Base-by-base conservation (phyloP, 2,888 invertebrate genomes). In the Heliconius ethilla region DNA sequence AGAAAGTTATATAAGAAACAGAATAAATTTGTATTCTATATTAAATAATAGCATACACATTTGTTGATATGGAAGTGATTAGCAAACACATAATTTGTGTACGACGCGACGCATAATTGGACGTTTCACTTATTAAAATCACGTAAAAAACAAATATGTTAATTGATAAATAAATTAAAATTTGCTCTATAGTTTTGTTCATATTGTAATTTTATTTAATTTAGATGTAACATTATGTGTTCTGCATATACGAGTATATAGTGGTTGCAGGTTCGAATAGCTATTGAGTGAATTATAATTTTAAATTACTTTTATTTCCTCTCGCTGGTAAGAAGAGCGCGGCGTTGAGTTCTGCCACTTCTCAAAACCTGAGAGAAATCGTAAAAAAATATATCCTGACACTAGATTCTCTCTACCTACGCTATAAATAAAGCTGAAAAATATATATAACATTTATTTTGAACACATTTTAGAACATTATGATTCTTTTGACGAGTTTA, bases 1-100 rank as follows among this genome's bases (percentile, higher is more conserved):
- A 80, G 80, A 80, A 80, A 80, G 77, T 80, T 79, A 74, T 37
- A n/a, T 74, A 79, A 77, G 77, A 63, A 73, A 72, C 40, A 76
- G 75, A 74, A 70, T 79, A 78, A 66, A 76, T 80, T 80, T 63
- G 55, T 75, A 80, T 78, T 25, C 66, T n/a, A 78, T 69, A 77
- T 79, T 73, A 62, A 62, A 25, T 62, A 70, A 75, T 72, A 45
- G 65, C 33, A 62, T 80, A 70, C 27, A 62, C 79, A 75, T 76
- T 67, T 76, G 77, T 75, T 75, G 70, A 78, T 65, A 55, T 75
- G 80, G 80, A 79, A 79, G 79, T 77, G 75, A 77, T 37, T 74
- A 15, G 66, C 40, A 80, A 80, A 75, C 75, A 78, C 29, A 55
- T 33, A 45, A 70, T 75, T 78, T 65, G 63, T 63, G 59, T 73